Conservation (phyloP, 2,113 vertebrate species). For the Lagopus muta region DNA sequence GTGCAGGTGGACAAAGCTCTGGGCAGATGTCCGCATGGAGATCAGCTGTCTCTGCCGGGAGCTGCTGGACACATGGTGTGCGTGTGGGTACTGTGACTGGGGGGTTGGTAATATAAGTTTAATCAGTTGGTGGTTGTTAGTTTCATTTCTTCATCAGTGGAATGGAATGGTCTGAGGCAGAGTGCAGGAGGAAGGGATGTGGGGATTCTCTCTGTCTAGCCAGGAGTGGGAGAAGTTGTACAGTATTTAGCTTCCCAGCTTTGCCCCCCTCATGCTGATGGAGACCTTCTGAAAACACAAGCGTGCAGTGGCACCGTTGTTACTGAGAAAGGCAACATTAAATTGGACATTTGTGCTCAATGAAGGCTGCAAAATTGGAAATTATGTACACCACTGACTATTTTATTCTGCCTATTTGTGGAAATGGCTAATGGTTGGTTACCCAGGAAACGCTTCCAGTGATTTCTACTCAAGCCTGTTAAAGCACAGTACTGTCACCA, state of each 20-base stretch:
- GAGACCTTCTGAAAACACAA: slow-evolving; percentile 7
- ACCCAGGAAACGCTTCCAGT: neutral
- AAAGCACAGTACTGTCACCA: neutral
- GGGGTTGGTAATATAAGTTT: neutral
- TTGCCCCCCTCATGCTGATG: neutral
- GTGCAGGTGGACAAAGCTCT: neutral
- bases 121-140: neutral
- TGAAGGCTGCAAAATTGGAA: slow-evolving; percentile 4
- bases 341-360: neutral
- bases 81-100: neutral
- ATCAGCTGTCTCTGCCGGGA: neutral
- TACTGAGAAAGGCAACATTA: neutral
- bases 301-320: neutral
- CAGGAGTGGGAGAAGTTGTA: neutral
- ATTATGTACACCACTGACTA: neutral
- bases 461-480: neutral
- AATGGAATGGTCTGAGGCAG: neutral
- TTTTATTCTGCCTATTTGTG: neutral
- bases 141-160: neutral
- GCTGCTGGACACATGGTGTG: neutral
- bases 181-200: neutral
- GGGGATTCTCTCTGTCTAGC: neutral
- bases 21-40: neutral
- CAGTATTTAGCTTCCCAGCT: neutral
- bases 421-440: slow-evolving; percentile 12